Evolutionary conservation across 2,113 vertebrate species (phyloP), one percentile per base, ranked within the genome.

Genomic region (Chloebia gouldiae): DNA sequence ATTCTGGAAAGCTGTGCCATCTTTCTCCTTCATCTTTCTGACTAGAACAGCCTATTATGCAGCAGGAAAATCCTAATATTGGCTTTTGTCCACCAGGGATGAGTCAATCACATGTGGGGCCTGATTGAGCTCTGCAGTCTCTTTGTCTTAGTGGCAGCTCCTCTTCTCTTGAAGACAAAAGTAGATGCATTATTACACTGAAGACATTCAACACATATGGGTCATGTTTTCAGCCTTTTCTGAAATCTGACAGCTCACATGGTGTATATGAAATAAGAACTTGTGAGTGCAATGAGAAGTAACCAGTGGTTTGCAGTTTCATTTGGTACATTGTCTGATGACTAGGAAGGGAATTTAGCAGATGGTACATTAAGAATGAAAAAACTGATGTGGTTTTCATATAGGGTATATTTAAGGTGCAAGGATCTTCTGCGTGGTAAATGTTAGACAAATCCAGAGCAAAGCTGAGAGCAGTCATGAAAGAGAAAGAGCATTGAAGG

Each of bases 101-200:
- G 27, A 94, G 51, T 86, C 77, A 84, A 24, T 69, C 51, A 23
- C 31, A 61, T 0, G 0, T 0, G 0, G 56, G 66, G 25, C 68
- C 60, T 86, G 81, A 82, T 81, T 84, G 72, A 63, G 53, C 27
- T 81, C 72, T 89, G 78, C 42, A 47, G 33, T 39, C 15, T 71
- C 60, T 93, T 80, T 78, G 42, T 89, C 44, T 51, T 59, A 30
- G 23, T 33, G 25, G 42, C 65, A 91, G n/a, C 28, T 83, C 23
- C 15, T 37, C 22, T 83, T 47, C 45, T 76, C n/a, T 49, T 10
- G 40, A 61, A 40, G 54, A 44, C 21, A 50, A 68, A 90, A 92
- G 61, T 59, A 64, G 65, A 44, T 65, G 37, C 37, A 9, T 70
- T 72, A 30, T 28, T 72, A 23, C 37, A 45, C 1, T 30, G 15